phyloP scores from a whole-genome alignment of 2,888 invertebrate genomes.

The Parapristionchus giblindavisi region DNA sequence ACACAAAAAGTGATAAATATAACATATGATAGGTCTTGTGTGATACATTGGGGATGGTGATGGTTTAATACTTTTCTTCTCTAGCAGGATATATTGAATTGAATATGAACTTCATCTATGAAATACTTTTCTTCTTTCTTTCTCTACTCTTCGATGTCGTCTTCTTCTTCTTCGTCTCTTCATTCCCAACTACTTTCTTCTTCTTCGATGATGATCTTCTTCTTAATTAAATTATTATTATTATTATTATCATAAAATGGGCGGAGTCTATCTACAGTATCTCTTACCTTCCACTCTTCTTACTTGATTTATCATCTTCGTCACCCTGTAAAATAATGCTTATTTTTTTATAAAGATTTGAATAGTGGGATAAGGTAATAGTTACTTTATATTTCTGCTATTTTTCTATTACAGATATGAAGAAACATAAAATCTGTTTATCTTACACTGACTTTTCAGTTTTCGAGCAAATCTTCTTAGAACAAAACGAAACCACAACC shows the following conservation, averaged over 20 bases:
- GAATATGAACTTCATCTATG: no score
- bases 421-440: no score
- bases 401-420: no score
- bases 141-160: slow-evolving; percentile 30
- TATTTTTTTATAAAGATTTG: neutral
- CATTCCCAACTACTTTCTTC: neutral
- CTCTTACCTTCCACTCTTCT: slow-evolving; percentile 25
- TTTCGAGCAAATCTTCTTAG: neutral
- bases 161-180: slow-evolving; percentile 14
- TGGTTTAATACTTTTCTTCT: no score
- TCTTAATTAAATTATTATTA: neutral
- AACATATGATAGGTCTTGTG: no score
- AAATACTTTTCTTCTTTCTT: slow-evolving; percentile 25
- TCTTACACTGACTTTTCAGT: no score
- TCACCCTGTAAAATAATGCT: slow-evolving; percentile 11
- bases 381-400: no score
- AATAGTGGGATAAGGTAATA: neutral
- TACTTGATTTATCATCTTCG: slow-evolving; percentile 22
- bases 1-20: no score
- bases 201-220: slow-evolving; percentile 15
- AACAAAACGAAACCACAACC: neutral
- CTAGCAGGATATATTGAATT: no score
- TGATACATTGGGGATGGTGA: no score
- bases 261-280: neutral
- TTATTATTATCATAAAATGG: neutral